Conservation (phyloP, 2,797 vertebrate species). For the Picus viridis region DNA sequence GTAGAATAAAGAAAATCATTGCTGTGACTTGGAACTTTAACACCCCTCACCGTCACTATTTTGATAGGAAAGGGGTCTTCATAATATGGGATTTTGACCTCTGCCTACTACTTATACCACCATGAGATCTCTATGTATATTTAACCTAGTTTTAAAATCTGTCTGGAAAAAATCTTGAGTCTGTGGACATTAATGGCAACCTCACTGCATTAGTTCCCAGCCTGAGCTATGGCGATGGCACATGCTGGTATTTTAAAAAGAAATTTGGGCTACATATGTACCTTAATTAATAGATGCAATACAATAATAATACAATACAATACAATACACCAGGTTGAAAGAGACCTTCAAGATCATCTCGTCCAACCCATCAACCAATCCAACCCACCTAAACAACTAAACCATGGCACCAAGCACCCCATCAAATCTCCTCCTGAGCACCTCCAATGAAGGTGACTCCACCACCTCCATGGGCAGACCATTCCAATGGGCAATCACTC, state of each 20-base stretch:
- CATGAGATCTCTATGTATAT: neutral
- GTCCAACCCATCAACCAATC: too few relatives aligned
- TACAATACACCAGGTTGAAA: too few relatives aligned
- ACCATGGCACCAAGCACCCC: too few relatives aligned
- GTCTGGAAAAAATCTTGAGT: neutral
- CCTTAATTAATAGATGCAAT: conserved; percentile 65
- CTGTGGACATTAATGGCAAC: conserved; percentile 31
- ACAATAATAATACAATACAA: too few relatives aligned
- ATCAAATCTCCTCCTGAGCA: too few relatives aligned
- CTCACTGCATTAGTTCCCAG: neutral
- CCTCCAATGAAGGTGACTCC: too few relatives aligned
- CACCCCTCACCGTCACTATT: neutral
- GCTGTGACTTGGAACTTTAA: neutral
- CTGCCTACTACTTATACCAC: neutral
- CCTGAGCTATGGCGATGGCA: conserved; percentile 20
- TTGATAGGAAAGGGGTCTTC: neutral
- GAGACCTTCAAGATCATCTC: too few relatives aligned
- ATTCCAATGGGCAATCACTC: too few relatives aligned
- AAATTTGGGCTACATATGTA: conserved; percentile 18
- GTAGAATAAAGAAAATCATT: neutral
- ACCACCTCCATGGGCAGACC: too few relatives aligned
- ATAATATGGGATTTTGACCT: neutral
- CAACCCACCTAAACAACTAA: too few relatives aligned
- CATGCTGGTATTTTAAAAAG: conserved; percentile 32
- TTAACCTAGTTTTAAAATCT: conserved; percentile 20